Conservation (phyloP, 2,113 vertebrate species). For the Dromas ardeola region DNA sequence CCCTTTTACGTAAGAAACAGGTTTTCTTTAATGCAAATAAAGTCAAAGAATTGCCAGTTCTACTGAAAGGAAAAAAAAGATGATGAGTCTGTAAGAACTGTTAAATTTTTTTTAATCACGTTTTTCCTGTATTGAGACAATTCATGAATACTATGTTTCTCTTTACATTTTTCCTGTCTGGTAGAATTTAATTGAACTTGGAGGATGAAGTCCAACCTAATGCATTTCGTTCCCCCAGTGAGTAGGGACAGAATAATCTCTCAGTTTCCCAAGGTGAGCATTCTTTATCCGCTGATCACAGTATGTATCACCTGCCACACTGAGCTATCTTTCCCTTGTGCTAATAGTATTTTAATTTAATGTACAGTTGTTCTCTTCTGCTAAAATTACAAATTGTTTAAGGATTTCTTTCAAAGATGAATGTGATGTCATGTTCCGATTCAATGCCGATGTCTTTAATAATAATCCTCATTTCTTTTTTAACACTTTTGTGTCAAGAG, state of each 20-base stretch:
- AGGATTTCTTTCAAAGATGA: neutral
- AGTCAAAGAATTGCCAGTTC: neutral
- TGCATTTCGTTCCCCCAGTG: conserved; percentile 72
- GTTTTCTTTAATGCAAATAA: neutral
- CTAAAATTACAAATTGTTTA: neutral
- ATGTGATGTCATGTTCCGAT: neutral
- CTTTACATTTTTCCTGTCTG: neutral
- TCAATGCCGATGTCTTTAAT: neutral
- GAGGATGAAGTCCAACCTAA: conserved; percentile 70
- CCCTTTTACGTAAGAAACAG: neutral
- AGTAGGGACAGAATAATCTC: conserved; percentile 82
- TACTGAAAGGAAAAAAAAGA: neutral
- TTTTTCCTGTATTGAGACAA: neutral
- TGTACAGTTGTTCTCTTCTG: neutral
- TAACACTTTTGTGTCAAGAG: no score
- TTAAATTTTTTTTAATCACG: neutral
- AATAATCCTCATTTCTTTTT: neutral
- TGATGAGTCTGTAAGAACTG: neutral
- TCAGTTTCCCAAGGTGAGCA: conserved; percentile 85
- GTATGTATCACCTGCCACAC: neutral
- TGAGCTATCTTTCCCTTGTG: neutral
- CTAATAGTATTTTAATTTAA: neutral
- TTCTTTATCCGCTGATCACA: neutral
- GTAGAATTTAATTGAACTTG: neutral
- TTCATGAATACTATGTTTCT: neutral